phyloP scores from a whole-genome alignment of 2,797 vertebrate genomes.

The Myioborus miniatus region DNA sequence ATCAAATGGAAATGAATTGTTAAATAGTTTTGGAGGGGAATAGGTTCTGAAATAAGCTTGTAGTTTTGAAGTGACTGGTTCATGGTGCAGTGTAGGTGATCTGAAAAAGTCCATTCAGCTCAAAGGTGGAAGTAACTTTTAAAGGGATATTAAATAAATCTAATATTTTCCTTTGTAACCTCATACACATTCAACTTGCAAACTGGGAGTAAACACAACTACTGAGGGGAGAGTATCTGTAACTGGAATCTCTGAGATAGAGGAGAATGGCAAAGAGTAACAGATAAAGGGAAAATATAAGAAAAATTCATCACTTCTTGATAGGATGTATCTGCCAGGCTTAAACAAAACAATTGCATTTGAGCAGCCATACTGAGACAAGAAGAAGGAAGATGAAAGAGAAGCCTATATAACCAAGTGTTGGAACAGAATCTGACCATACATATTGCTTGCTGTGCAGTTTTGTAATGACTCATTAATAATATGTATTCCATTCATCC shows the following conservation, averaged over 20 bases:
- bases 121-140: not conserved
- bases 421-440: not conserved
- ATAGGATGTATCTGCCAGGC: not conserved
- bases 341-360: not conserved
- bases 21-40: not conserved
- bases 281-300: not conserved
- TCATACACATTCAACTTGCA: not conserved
- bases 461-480: not conserved
- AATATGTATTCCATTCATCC: not conserved
- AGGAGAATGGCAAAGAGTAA: not conserved
- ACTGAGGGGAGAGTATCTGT: not conserved
- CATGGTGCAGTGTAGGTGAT: not conserved
- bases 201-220: not conserved
- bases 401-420: not conserved
- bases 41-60: not conserved
- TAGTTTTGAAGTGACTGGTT: not conserved
- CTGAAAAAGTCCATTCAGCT: not conserved
- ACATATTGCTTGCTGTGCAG: not conserved
- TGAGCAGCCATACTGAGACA: not conserved
- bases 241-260: not conserved
- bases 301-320: not conserved
- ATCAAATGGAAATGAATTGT: slow-evolving; percentile 25
- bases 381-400: not conserved
- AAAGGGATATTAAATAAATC: not conserved
- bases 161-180: not conserved